Base-by-base conservation (phyloP, 2,797 vertebrate species). In the Periparus ater region DNA sequence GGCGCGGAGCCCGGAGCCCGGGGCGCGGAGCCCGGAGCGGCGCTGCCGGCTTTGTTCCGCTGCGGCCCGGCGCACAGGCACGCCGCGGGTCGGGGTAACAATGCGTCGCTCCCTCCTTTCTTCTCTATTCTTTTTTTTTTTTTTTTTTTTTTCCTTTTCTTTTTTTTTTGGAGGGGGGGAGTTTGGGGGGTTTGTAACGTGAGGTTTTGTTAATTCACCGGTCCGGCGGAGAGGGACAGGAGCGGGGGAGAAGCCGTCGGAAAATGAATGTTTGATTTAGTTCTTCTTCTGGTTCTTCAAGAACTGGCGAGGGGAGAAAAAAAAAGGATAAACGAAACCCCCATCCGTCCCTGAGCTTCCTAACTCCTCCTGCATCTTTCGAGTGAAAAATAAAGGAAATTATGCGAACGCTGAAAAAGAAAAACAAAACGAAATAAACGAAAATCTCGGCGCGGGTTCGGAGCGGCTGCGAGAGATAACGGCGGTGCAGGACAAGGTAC, bases 321-420 rank as follows among this genome's bases (percentile, higher is more conserved):
- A 79, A 79, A 67, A 79, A 34, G 45, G 47, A 62, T 44, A 61
- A 96, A 77, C 51, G 72, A 72, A 86, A 58, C 30, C 83, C 62
- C 58, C 91, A 68, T 82, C 93, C 95, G 77, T 81, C 84, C 94
- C 79, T 42, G 95, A 93, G 97, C 96, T 97, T 98, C 66, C 85
- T 58, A 91, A 65, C 91, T 86, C 93, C 68, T 96, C 72, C 97
- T 78, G 96, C 98, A 98, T 98, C 97, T 97, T 97, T 97, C 71
- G 68, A 70, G 89, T 77, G 32, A 85, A 80, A 70, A 51, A 81
- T 11, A 71, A 80, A 74, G 50, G 34, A 88, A 74, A 65, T 85
- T 75, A 86, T 8, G 65, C 14, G 53, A 77, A 29, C 5, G 87
- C 58, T 23, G 91, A 25, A 60, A 85, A 85, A 62, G 34, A 70